Base-by-base conservation (phyloP, 2,797 vertebrate species). In the Ambastaia sidthimunki region DNA sequence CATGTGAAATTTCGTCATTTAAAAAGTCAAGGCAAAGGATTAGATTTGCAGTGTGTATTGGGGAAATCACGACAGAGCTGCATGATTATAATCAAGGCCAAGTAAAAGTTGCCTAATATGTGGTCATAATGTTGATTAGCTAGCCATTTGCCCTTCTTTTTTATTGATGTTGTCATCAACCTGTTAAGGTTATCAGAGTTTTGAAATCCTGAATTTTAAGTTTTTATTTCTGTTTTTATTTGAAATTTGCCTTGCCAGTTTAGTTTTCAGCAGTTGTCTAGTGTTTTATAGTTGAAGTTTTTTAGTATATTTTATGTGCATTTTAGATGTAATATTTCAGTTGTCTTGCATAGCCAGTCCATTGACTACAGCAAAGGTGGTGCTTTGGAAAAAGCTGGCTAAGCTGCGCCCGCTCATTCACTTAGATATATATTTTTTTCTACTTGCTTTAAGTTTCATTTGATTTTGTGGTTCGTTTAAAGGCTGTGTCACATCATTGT, bases 61-160 rank as follows among this genome's bases (percentile, higher is more conserved):
- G 47, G 47, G 63, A 16, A 57, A 59, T 59, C 65, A 69, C 1
- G 75, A 69, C 18, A 69, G 65, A 48, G 52, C 21, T 48, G 66
- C 50, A 10, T 76, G 63, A 76, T 57, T 44, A 50, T 31, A 71
- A 47, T 85, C 63, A 63, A 80, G 75, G 71, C 41, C 77, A 77
- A 73, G 55, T 63, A 41, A 82, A 41, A 57, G 70, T 88, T 84
- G 54, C 82, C 65, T 78, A 88, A 86, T 65, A 34, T 60, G n/a
- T 79, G 79, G 34, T 60, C 34, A 78, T 52, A 80, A 82, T 74
- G 18, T 55, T 60, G 69, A 47, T 18, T n/a, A 18, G 65, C 47
- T 21, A 44, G 21, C 47, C 37, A 18, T 62, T 68, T 25, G 12
- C 28, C 16, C 77, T 34, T 62, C 66, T 59, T 34, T 59, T 69